Evolutionary conservation across 1,140 invertebrate genomes (phyloP).

Genomic region (Brachionus rotundiformis): DNA sequence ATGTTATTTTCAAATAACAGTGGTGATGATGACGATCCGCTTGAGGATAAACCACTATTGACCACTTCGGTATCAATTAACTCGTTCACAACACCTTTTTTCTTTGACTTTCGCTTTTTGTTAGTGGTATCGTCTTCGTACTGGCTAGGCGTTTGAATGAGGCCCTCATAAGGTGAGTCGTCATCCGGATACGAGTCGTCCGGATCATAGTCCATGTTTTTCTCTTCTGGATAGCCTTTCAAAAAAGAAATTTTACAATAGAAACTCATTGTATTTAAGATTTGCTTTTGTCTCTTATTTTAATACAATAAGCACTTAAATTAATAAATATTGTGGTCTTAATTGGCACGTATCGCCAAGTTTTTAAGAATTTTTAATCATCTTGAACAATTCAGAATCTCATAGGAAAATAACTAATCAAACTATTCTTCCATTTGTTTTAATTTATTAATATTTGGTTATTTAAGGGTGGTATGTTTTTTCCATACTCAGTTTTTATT

Average conservation of each 20-base stretch:
- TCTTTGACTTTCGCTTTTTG: background rate
- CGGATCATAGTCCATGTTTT: slow-evolving; percentile 51
- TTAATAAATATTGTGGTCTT: background rate
- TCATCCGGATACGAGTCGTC: slow-evolving; percentile 48
- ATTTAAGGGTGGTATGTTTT: background rate
- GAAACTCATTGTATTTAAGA: background rate
- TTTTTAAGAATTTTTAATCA: background rate
- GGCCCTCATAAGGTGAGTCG: slow-evolving; percentile 46
- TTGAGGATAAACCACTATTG: slow-evolving; percentile 14
- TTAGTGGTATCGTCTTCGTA: background rate
- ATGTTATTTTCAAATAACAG: slow-evolving; percentile 30
- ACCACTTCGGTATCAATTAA: background rate
- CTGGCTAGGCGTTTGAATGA: background rate
- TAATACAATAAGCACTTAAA: too few relatives aligned
- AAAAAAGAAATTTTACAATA: background rate
- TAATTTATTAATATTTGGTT: background rate
- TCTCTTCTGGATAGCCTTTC: slow-evolving; percentile 48
- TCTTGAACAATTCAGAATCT: background rate
- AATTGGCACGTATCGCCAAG: background rate
- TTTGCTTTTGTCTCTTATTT: background rate
- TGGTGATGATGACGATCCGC: slow-evolving; percentile 36
- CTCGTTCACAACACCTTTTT: slow-evolving; percentile 21
- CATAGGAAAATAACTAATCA: background rate
- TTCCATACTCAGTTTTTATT: too few relatives aligned
- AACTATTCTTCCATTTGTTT: background rate